Evolutionary conservation across 2,113 vertebrate genomes (phyloP).

Genomic region (Corvus moneduloides): DNA sequence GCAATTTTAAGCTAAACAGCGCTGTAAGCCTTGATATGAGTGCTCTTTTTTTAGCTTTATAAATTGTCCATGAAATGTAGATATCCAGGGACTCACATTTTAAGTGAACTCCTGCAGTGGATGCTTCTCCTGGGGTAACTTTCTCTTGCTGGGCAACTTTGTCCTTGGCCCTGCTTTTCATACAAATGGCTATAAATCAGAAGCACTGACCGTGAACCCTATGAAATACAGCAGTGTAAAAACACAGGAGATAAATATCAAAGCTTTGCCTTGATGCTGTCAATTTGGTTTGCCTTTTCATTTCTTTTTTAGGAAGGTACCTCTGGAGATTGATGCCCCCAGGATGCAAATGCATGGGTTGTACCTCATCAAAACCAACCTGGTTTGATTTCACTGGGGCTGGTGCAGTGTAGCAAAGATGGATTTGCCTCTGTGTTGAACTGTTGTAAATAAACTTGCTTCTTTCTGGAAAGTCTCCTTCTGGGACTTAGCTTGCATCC

Average conservation of each 20-base stretch:
- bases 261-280: neutral
- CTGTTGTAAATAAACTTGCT: constrained; percentile 43
- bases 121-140: neutral
- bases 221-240: neutral
- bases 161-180: neutral
- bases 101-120: neutral
- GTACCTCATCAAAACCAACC: neutral
- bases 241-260: neutral
- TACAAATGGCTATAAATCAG: neutral
- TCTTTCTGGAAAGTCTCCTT: constrained; percentile 69
- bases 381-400: neutral
- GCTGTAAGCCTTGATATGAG: neutral
- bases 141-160: neutral
- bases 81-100: neutral
- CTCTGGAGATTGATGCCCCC: neutral
- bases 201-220: neutral
- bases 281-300: neutral
- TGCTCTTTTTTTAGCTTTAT: neutral
- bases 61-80: neutral
- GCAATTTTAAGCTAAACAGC: neutral
- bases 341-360: neutral
- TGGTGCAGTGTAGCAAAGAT: neutral
- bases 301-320: neutral
- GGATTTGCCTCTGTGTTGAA: neutral
- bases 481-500: neutral